phyloP scores from a whole-genome alignment of 2,888 invertebrate genomes.

The Theodoxus fluviatilis region DNA sequence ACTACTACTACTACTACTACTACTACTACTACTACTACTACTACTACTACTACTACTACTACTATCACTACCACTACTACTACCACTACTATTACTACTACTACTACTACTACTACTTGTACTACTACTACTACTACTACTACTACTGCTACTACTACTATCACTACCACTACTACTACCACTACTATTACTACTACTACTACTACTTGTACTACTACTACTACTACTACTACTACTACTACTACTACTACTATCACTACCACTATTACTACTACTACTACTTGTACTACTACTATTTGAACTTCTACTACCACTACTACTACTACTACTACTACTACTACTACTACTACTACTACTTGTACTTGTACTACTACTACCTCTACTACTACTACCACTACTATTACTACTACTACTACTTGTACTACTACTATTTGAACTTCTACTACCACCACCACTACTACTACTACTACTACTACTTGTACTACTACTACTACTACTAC shows the following conservation, averaged over 20 bases:
- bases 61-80: constrained; percentile 26
- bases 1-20: too few relatives aligned
- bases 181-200: constrained; percentile 24
- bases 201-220: constrained; percentile 27
- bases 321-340: constrained; percentile 25
- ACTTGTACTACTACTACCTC: constrained; percentile 20
- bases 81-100: constrained; percentile 26
- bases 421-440: constrained; percentile 10
- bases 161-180: constrained; percentile 18
- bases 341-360: constrained; percentile 27
- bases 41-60: constrained; percentile 23
- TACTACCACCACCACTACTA: constrained; percentile 20
- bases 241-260: constrained; percentile 14
- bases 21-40: too few relatives aligned
- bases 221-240: constrained; percentile 24
- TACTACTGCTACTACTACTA: constrained; percentile 7
- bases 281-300: constrained; percentile 3
- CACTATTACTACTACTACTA: constrained; percentile 18
- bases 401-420: constrained; percentile 18
- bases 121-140: constrained; percentile 16
- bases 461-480: constrained; percentile 25
- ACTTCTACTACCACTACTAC: constrained; percentile 21
- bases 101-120: constrained; percentile 17
- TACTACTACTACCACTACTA: constrained; percentile 2
- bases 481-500: constrained; percentile 26